Conservation (phyloP, 23 tunicate species). For the Halocynthia roretzi region DNA sequence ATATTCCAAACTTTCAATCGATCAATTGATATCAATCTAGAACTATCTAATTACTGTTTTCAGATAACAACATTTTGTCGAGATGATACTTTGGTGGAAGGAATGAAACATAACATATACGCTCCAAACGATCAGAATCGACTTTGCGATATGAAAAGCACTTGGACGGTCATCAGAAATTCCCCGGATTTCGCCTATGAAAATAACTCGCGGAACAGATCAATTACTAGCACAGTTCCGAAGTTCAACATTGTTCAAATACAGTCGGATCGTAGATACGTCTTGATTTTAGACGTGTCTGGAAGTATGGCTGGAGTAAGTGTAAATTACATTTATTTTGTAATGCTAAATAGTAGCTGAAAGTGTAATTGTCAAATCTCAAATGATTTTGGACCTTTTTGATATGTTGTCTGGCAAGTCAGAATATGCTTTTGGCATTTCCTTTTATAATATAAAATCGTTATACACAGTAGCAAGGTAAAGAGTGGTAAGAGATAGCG, state of each 20-base stretch:
- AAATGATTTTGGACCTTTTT: too few species aligned
- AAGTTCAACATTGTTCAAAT: constrained; percentile 13
- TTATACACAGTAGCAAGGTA: too few species aligned
- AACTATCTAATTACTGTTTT: background rate
- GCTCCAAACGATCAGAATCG: constrained; percentile 42
- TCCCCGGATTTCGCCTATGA: constrained; percentile 27
- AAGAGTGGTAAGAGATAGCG: too few species aligned
- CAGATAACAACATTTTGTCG: constrained; percentile 47
- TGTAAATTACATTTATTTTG: too few species aligned
- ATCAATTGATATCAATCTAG: too few species aligned
- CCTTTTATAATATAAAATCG: too few species aligned
- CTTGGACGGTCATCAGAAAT: constrained; percentile 35
- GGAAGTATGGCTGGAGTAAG: constrained; percentile 56
- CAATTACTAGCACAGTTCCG: constrained; percentile 10
- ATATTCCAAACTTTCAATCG: too few species aligned
- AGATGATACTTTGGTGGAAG: constrained; percentile 8
- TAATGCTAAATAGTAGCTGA: too few species aligned
- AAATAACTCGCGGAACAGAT: background rate
- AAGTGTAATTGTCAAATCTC: too few species aligned
- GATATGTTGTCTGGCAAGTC: too few species aligned
- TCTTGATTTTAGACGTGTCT: constrained; percentile 36
- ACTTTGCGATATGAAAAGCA: constrained; percentile 28
- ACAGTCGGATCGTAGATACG: constrained; percentile 13
- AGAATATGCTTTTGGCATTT: too few species aligned
- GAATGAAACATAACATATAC: constrained; percentile 20